Conservation (phyloP, 2,113 vertebrate species). For the Mus pahari region DNA sequence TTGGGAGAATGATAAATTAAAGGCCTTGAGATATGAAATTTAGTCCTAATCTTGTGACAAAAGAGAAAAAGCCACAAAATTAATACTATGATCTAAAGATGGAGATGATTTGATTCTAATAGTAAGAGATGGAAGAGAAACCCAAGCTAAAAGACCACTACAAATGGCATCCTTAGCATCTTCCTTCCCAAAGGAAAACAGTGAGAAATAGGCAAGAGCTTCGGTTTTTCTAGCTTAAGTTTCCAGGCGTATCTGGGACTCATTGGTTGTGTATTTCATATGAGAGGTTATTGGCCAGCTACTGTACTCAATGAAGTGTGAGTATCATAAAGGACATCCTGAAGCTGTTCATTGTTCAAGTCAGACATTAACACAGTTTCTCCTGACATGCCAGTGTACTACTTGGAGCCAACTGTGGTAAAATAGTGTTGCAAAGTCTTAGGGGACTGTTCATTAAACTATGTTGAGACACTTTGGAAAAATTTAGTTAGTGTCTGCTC, state of each 20-base stretch:
- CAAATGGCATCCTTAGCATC: background rate
- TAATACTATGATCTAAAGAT: constrained; percentile 17
- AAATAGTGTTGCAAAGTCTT: background rate
- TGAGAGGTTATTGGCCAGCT: background rate
- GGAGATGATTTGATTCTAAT: background rate
- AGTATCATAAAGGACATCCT: background rate
- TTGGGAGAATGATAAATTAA: constrained; percentile 36
- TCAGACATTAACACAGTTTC: background rate
- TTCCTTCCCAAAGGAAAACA: constrained; percentile 29
- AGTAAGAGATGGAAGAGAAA: constrained; percentile 36
- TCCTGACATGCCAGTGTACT: background rate
- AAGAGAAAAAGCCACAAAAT: background rate
- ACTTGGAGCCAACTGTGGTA: background rate
- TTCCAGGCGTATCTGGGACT: constrained; percentile 58
- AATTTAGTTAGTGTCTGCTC: background rate
- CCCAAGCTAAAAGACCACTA: background rate
- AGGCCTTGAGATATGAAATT: constrained; percentile 38
- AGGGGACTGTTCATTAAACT: constrained; percentile 26
- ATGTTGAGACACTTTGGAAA: constrained; percentile 40
- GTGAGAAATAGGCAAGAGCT: constrained; percentile 51
- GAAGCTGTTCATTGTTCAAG: background rate
- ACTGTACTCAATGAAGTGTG: background rate
- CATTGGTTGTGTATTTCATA: constrained; percentile 54
- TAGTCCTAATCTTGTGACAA: constrained; percentile 14
- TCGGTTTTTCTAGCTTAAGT: constrained; percentile 59